Evolutionary conservation across 92 coral and sea anemone species (phyloP).

Genomic region (Heliopora coerulea): DNA sequence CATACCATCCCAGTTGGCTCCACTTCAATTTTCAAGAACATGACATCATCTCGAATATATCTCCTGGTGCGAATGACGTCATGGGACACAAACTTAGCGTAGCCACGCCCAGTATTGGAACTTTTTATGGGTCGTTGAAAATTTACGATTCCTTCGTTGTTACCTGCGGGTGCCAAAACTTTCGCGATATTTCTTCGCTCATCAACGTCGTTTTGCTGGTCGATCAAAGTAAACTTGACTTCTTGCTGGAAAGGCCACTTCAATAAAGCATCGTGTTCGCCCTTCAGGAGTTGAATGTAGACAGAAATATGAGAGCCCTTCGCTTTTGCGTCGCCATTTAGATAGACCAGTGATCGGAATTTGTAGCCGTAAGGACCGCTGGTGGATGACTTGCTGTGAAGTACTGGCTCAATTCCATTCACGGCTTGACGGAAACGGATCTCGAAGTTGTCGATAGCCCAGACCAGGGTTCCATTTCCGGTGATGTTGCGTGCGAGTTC

Average conservation of each 20-base stretch:
- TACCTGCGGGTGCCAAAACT: conserved; percentile 33
- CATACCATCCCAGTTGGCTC: conserved; percentile 34
- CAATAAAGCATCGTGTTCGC: conserved; percentile 19
- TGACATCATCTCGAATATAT: conserved; percentile 40
- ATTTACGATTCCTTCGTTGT: conserved; percentile 42
- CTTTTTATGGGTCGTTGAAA: conserved; percentile 44
- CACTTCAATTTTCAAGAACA: conserved; percentile 36
- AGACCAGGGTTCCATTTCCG: conserved; percentile 27
- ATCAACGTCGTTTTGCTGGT: conserved; percentile 24
- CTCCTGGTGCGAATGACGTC: conserved; percentile 42
- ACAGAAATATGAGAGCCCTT: conserved; percentile 33
- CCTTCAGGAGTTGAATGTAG: conserved; percentile 35
- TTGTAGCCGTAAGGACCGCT: conserved; percentile 31
- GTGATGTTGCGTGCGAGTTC: conserved; percentile 35
- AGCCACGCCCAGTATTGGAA: conserved; percentile 41
- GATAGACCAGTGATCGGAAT: conserved; percentile 32
- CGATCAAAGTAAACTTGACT: conserved; percentile 27
- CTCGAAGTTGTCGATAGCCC: conserved; percentile 40
- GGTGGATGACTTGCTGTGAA: conserved; percentile 19
- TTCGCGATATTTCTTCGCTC: conserved; percentile 31
- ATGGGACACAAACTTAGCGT: conserved; percentile 40
- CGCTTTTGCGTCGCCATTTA: conserved; percentile 39
- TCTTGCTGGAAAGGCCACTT: conserved; percentile 40
- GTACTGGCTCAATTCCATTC: conserved; percentile 29
- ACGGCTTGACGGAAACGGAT: conserved; percentile 41